Base-by-base conservation (phyloP, 1,140 invertebrate genomes). In the Battus philenor region DNA sequence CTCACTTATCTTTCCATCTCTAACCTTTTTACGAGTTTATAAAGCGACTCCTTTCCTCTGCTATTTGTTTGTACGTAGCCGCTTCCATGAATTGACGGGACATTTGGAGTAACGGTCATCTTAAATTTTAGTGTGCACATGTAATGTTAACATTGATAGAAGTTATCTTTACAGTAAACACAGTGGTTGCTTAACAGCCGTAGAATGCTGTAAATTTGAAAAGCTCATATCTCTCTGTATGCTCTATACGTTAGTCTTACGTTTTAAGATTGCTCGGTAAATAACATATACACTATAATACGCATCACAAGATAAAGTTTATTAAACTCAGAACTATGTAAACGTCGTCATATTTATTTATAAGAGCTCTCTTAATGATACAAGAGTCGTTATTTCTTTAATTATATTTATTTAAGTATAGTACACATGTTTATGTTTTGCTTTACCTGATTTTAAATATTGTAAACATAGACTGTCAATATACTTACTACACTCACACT, bases 81-180 rank as follows among this genome's bases (percentile, higher is more conserved):
- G 36, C 6, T 41, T 41, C 38, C 13, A 27, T 47, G 26, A 51
- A 44, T 44, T 53, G 53, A 61, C 49, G 56, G 33, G 36, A 57
- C 51, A 49, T 27, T 15, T 29, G 29, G 31, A 47, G 44, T 65
- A 68, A 68, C 65, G 65, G 61, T 50, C 54, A 56, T 47, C 52
- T 33, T 34, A 47, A 48, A 52, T 59, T 59, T 63, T 56, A 56
- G 56, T 68, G 57, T 54, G 52, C 59, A 57, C 44, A 39, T 55
- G 62, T 61, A 68, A 70, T 65, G 46, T 58, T 57, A 67, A 71
- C 59, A 64, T 57, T 69, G 58, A 68, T 69, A 59, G 47, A 17
- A 34, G 41, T 47, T 73, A 61, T 72, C 60, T 58, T 57, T 54
- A 54, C 54, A 58, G 44, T 47, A 17, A 36, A 53, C 60, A 56